These are phyloP conservation scores for Nyctibius bracteatus DNA, from an alignment of 2,113 vertebrate genomes.

Conservation along the genomic window DNA sequence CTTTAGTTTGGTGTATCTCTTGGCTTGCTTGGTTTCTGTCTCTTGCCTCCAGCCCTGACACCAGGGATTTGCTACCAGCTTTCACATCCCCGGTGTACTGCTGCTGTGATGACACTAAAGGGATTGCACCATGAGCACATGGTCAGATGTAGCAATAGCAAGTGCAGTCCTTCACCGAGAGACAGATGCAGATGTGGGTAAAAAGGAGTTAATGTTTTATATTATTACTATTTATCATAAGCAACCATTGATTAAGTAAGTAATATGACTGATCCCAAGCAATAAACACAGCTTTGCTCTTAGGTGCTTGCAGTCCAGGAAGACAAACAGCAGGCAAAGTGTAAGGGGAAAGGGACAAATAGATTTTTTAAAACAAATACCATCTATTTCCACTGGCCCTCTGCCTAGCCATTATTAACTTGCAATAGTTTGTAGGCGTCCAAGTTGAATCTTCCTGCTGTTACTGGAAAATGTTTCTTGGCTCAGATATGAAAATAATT, in stretches of 20 bases:
- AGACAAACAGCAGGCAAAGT: not conserved
- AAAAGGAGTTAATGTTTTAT: not conserved
- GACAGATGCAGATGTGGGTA: not conserved
- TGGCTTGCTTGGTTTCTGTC: not conserved
- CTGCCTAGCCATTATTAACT: slow-evolving; percentile 33
- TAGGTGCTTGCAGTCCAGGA: not conserved
- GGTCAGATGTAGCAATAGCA: not conserved
- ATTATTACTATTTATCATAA: not conserved
- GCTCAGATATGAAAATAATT: slow-evolving; percentile 17
- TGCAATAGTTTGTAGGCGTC: not conserved
- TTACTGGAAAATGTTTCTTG: slow-evolving; percentile 47
- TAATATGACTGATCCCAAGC: not conserved
- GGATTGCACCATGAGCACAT: not conserved
- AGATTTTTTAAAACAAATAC: not conserved
- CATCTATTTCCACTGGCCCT: not conserved
- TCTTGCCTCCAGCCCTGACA: not conserved
- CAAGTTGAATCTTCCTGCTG: slow-evolving; percentile 24
- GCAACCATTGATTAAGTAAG: not conserved
- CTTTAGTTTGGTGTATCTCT: not conserved
- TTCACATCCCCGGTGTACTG: not conserved
- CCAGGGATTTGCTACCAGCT: not conserved
- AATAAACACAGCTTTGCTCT: not conserved
- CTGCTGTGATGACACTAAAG: not conserved
- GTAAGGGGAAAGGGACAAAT: not conserved
- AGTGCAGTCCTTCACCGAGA: not conserved